These are phyloP conservation scores for Nyctibius grandis DNA, from an alignment of 2,797 vertebrate genomes.

Conservation along the genomic window DNA sequence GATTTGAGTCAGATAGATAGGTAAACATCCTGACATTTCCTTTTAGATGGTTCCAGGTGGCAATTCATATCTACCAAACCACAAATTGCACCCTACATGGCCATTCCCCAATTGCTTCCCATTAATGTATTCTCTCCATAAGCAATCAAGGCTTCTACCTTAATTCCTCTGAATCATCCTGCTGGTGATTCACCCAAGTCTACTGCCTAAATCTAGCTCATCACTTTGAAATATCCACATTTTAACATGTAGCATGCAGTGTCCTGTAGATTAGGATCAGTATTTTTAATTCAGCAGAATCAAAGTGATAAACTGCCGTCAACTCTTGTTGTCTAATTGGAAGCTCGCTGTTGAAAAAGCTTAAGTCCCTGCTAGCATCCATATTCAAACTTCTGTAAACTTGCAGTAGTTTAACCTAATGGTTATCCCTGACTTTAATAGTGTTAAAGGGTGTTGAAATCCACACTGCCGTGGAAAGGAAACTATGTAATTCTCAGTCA, in stretches of 20 bases:
- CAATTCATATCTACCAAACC: background rate
- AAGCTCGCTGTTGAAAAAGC: background rate
- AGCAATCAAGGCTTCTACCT: background rate
- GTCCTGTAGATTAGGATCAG: background rate
- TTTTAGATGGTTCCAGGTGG: background rate
- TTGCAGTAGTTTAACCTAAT: background rate
- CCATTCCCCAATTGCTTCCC: background rate
- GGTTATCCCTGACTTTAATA: background rate
- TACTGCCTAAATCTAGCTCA: background rate
- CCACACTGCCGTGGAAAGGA: background rate
- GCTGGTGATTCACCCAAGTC: background rate
- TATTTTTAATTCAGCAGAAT: background rate
- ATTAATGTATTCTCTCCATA: background rate
- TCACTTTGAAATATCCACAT: background rate
- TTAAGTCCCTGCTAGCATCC: background rate
- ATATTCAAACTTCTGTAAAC: background rate
- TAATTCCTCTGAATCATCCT: background rate
- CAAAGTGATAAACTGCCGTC: background rate
- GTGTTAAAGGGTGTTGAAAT: background rate
- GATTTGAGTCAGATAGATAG: background rate
- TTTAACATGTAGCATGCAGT: background rate
- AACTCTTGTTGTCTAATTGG: background rate
- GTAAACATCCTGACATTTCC: background rate
- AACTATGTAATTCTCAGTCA: background rate
- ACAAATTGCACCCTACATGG: rapidly evolving